Conservation (phyloP, 2,797 vertebrate genomes). For the Rachycentron canadum region DNA sequence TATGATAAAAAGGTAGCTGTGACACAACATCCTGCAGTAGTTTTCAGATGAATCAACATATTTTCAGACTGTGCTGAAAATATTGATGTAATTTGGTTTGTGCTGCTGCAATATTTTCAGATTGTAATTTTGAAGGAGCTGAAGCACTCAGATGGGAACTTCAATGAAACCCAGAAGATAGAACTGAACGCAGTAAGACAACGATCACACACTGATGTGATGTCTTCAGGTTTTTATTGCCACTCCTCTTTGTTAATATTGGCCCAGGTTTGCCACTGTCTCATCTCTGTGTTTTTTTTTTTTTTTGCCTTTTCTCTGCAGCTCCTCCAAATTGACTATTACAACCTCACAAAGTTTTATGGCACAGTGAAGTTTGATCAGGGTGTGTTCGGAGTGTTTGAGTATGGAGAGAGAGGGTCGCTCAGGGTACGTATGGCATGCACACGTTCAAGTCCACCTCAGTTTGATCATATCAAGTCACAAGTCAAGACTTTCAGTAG, state of each 20-base stretch:
- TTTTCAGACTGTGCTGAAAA: neutral
- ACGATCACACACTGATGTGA: neutral
- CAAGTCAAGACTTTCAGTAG: neutral
- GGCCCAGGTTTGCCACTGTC: neutral
- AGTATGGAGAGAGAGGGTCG: constrained; percentile 95
- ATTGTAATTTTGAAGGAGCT: constrained; percentile 94
- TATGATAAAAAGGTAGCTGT: constrained; percentile 93
- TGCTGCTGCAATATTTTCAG: constrained; percentile 76
- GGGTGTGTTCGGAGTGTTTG: constrained; percentile 93
- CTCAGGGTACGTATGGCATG: constrained; percentile 86
- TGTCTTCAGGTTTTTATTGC: neutral
- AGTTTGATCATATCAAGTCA: neutral
- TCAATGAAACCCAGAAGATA: constrained; percentile 92
- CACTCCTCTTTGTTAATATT: constrained; percentile 17
- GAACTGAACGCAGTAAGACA: constrained; percentile 91
- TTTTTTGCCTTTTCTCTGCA: constrained; percentile 58
- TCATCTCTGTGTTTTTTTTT: too few relatives aligned
- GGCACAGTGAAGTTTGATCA: constrained; percentile 93
- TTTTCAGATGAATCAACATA: neutral
- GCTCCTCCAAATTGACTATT: constrained; percentile 96
- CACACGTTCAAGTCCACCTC: neutral
- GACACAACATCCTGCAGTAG: neutral
- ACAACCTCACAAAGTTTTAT: constrained; percentile 98
- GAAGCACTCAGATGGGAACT: constrained; percentile 91
- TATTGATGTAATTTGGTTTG: neutral